These are phyloP conservation scores for Lamellibrachia luymesi DNA, from an alignment of 1,140 invertebrate genomes.

Conservation along the genomic window DNA sequence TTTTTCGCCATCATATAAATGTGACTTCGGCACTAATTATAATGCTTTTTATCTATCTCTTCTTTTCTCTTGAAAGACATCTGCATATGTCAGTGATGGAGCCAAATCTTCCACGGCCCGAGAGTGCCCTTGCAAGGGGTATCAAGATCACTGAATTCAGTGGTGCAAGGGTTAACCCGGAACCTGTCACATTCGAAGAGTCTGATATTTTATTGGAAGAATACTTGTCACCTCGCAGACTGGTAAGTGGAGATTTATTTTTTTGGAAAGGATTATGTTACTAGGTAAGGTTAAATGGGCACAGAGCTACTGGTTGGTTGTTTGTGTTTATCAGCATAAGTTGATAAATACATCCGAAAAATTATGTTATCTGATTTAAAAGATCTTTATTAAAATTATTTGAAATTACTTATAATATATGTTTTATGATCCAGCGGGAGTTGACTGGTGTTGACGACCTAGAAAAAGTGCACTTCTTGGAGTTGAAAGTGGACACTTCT, in stretches of 20 bases:
- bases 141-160: constrained; percentile 52
- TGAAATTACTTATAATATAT: neutral
- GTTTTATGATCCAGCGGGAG: constrained; percentile 34
- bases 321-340: no score
- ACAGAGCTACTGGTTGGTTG: neutral
- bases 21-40: neutral
- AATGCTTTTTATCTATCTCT: neutral
- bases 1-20: neutral
- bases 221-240: constrained; percentile 47
- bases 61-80: neutral
- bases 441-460: constrained; percentile 55
- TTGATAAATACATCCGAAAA: no score
- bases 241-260: constrained; percentile 32
- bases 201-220: constrained; percentile 50
- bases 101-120: constrained; percentile 28
- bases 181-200: constrained; percentile 49
- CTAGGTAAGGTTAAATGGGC: neutral
- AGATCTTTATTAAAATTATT: no score
- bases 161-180: constrained; percentile 46
- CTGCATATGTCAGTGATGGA: constrained; percentile 16
- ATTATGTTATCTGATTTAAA: no score
- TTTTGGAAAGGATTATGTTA: neutral
- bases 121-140: constrained; percentile 46
- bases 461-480: constrained; percentile 47
- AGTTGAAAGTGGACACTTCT: constrained; percentile 55